These are phyloP conservation scores for Embidobia sp. DNA, from an alignment of 2,888 invertebrate species.

Conservation along the genomic window DNA sequence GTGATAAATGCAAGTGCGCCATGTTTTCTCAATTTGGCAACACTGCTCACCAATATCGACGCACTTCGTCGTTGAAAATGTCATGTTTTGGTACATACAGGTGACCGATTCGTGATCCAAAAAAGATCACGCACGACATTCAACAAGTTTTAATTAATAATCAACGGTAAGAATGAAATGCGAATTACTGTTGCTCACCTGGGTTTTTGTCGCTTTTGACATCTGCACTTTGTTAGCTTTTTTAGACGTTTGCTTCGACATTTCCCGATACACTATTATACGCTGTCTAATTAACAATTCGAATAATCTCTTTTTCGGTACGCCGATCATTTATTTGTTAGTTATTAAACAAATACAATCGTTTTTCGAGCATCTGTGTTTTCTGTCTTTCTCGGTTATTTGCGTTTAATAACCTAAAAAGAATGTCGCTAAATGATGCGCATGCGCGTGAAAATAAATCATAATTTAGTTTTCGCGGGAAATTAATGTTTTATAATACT, in stretches of 20 bases:
- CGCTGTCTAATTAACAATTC: neutral
- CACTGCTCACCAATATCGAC: slow-evolving; percentile 13
- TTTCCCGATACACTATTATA: slow-evolving; percentile 62
- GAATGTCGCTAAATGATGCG: neutral
- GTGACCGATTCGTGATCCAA: slow-evolving; percentile 70
- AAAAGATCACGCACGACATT: slow-evolving; percentile 34
- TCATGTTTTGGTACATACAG: slow-evolving; percentile 72
- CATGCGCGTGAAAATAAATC: too few species aligned
- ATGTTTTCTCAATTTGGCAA: slow-evolving; percentile 11
- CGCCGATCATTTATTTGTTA: slow-evolving; percentile 8
- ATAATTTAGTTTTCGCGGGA: too few species aligned
- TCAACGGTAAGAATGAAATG: slow-evolving; percentile 67
- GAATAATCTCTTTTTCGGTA: neutral
- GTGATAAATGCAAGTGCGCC: too few species aligned
- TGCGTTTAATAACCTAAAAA: slow-evolving; percentile 31
- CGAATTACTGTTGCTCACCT: slow-evolving; percentile 67
- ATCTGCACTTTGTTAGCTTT: slow-evolving; percentile 64
- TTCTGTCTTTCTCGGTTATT: neutral
- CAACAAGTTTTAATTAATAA: slow-evolving; percentile 30
- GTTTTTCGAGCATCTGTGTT: neutral
- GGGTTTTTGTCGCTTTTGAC: slow-evolving; percentile 56
- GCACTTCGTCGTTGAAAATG: slow-evolving; percentile 70
- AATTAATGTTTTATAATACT: too few species aligned
- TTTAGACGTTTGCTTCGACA: slow-evolving; percentile 73
- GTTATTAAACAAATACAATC: neutral